These are phyloP conservation scores for Poeciliopsis paucimaculata DNA, from an alignment of 2,797 vertebrate species.

Conservation along the genomic window DNA sequence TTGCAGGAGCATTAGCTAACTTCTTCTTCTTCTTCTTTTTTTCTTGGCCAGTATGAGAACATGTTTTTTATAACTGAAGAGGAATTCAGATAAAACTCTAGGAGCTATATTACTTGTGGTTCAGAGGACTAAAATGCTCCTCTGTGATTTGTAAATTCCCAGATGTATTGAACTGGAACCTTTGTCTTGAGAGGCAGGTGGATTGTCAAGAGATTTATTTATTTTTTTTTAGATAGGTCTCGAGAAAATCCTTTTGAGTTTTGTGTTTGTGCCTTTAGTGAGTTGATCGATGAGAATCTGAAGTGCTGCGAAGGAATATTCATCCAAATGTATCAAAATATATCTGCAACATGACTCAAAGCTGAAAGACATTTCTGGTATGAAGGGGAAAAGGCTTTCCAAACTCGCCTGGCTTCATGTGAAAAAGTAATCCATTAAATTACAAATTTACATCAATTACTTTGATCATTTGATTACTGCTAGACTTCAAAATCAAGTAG, in stretches of 20 bases:
- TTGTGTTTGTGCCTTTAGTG: background rate
- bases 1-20: conserved; percentile 25
- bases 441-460: background rate
- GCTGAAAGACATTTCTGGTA: background rate
- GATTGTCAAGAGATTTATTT: background rate
- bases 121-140: conserved; percentile 6
- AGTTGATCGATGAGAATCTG: conserved; percentile 5
- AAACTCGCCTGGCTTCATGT: background rate
- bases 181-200: conserved; percentile 12
- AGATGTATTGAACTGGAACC: conserved; percentile 10
- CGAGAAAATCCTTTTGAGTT: conserved; percentile 10
- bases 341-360: background rate
- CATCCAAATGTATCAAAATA: background rate
- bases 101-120: conserved; percentile 14
- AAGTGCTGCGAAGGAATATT: background rate
- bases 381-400: background rate
- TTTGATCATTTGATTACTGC: background rate
- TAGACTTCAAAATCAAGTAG: background rate
- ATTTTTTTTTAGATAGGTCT: too few species aligned
- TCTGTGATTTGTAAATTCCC: conserved; percentile 11
- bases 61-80: conserved; percentile 3
- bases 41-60: conserved; percentile 30
- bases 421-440: background rate
- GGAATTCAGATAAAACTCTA: conserved; percentile 27
- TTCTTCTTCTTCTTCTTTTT: conserved; percentile 20